phyloP scores from a whole-genome alignment of 23 tunicate genomes.

The Clavelina lepadiformis region DNA sequence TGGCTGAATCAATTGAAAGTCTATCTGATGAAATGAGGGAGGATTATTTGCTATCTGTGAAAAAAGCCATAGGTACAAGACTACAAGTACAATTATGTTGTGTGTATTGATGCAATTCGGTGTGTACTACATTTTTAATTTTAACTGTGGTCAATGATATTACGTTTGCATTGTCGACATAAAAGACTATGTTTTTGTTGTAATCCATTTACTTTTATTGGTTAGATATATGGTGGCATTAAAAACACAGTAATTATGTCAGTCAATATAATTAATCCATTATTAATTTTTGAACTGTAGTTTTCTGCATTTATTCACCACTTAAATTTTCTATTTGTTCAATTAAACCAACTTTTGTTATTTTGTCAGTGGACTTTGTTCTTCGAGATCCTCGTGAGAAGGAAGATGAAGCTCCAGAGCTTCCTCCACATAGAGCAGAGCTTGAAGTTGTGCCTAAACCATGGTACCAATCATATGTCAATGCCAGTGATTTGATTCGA shows the following conservation, averaged over 20 bases:
- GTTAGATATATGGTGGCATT: too few relatives aligned
- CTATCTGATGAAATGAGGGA: conserved; percentile 99
- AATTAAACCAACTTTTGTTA: neutral
- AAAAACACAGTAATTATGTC: neutral
- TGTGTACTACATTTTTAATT: too few relatives aligned
- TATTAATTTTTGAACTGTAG: too few relatives aligned
- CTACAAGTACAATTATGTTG: too few relatives aligned
- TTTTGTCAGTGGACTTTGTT: conserved; percentile 80
- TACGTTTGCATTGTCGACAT: too few relatives aligned
- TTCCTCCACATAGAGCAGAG: conserved; percentile 79
- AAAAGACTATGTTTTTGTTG: too few relatives aligned
- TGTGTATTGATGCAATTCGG: too few relatives aligned
- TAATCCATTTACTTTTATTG: too few relatives aligned
- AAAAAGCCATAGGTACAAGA: conserved; percentile 95
- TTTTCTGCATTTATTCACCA: too few relatives aligned
- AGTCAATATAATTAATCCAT: too few relatives aligned
- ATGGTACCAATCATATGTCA: conserved; percentile 65
- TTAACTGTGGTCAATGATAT: too few relatives aligned
- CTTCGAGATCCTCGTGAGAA: conserved; percentile 94
- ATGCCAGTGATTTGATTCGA: conserved; percentile 28
- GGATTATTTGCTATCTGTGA: conserved; percentile 95
- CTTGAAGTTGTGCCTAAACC: conserved; percentile 91
- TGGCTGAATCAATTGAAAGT: conserved; percentile 74
- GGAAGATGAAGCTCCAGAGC: conserved; percentile 74
- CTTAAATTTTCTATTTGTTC: too few relatives aligned